Evolutionary conservation across 2,113 vertebrate species (phyloP).

Genomic region (Isichthys henryi): DNA sequence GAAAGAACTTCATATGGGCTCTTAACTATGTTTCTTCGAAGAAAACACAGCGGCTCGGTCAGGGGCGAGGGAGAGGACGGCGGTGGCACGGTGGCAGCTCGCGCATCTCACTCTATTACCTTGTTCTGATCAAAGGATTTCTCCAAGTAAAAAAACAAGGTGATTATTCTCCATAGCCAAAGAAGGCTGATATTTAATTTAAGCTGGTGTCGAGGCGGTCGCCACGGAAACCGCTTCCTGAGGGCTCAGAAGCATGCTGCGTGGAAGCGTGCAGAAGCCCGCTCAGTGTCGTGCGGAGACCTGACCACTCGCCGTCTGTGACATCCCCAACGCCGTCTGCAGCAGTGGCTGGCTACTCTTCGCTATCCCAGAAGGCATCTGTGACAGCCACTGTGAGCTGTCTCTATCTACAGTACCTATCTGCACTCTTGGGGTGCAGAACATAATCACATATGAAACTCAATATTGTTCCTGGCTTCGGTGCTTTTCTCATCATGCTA

Average conservation of each 20-base stretch:
- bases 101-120: background rate
- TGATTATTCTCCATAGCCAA: slow-evolving; percentile 35
- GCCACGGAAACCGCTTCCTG: slow-evolving; percentile 28
- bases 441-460: background rate
- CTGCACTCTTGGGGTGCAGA: background rate
- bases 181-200: slow-evolving; percentile 40
- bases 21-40: background rate
- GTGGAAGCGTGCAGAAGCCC: slow-evolving; percentile 18
- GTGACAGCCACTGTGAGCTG: background rate
- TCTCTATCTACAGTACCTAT: background rate
- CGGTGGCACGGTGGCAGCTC: background rate
- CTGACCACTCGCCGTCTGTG: background rate
- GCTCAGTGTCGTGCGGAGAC: background rate
- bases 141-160: slow-evolving; percentile 5
- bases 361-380: background rate
- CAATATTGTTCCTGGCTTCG: background rate
- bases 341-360: background rate
- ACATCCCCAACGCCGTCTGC: background rate
- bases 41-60: background rate
- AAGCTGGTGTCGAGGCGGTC: slow-evolving; percentile 24
- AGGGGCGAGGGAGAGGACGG: background rate
- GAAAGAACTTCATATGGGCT: background rate
- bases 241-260: background rate
- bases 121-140: slow-evolving; percentile 35
- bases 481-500: no score